A percentile compares a stretch with the other conserved stretches of the same genome.
Conservation (phyloP, 2,113 vertebrate species). For the Acrocephalus arundinaceus region DNA sequence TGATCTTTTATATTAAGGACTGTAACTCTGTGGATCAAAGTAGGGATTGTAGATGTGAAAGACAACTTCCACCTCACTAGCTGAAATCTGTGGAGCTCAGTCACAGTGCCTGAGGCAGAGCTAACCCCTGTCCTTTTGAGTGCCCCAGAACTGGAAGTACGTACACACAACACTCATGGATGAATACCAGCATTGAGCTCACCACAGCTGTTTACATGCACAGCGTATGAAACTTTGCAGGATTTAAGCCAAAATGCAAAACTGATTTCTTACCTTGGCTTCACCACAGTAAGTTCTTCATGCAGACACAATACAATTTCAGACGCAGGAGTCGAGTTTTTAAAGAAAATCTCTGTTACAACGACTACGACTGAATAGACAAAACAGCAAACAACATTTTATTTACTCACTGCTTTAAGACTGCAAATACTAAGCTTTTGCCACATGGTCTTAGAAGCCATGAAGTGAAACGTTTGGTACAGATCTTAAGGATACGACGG, state of each 20-base stretch:
- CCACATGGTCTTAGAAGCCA: not conserved
- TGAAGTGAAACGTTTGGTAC: not conserved
- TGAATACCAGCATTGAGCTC: not conserved
- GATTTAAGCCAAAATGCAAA: constrained; percentile 4
- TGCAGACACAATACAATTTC: not conserved
- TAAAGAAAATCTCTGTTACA: not conserved
- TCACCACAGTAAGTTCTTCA: constrained; percentile 10
- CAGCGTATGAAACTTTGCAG: not conserved
- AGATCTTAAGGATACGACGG: accelerated
- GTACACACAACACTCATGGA: not conserved
- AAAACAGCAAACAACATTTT: not conserved
- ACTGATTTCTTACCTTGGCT: not conserved
- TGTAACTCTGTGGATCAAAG: not conserved
- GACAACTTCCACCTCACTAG: not conserved
- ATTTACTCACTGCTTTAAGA: not conserved
- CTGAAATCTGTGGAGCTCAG: not conserved
- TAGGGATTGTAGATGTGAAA: not conserved
- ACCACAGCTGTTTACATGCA: not conserved
- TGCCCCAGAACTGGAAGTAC: not conserved
- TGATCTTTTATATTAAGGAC: not conserved
- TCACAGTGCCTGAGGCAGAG: accelerated
- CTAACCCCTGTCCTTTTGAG: not conserved
- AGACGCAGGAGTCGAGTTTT: not conserved
- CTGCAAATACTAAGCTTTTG: not conserved
- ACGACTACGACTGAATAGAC: not conserved